phyloP scores from a whole-genome alignment of 2,888 invertebrate species.

The Autographa gamma region DNA sequence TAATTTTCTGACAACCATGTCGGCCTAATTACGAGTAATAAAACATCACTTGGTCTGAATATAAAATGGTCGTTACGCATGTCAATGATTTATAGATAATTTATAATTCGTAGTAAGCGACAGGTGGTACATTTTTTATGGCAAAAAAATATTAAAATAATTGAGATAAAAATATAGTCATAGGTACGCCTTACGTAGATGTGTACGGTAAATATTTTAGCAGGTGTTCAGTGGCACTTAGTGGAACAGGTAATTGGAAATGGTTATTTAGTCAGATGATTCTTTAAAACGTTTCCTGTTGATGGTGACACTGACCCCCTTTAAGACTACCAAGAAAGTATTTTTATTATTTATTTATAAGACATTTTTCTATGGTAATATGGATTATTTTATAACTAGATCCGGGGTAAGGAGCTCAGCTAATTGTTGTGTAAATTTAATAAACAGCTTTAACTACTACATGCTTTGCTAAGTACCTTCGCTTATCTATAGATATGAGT shows the following conservation, averaged over 20 bases:
- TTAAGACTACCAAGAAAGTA: not conserved
- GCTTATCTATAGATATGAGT: not conserved
- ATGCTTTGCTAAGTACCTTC: not conserved
- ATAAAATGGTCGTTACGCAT: constrained; percentile 43
- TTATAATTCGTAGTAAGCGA: constrained; percentile 19
- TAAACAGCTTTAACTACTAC: no score
- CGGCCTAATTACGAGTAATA: constrained; percentile 46
- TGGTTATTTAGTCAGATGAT: constrained; percentile 3
- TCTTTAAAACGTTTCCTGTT: not conserved
- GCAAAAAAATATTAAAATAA: constrained; percentile 11
- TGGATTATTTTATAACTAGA: not conserved
- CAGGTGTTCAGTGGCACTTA: constrained; percentile 3
- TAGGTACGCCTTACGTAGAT: not conserved
- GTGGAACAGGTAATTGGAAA: constrained; percentile 6
- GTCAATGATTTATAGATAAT: constrained; percentile 39
- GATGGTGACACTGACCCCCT: not conserved
- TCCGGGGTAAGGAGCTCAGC: not conserved
- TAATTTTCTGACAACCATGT: constrained; percentile 24
- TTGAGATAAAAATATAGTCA: not conserved
- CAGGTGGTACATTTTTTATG: constrained; percentile 34
- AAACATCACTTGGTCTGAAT: constrained; percentile 41
- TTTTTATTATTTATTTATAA: not conserved
- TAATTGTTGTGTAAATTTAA: not conserved
- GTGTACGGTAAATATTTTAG: not conserved
- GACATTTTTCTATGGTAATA: not conserved